Base-by-base conservation (phyloP, 2,113 vertebrate genomes). In the Pavo muticus region DNA sequence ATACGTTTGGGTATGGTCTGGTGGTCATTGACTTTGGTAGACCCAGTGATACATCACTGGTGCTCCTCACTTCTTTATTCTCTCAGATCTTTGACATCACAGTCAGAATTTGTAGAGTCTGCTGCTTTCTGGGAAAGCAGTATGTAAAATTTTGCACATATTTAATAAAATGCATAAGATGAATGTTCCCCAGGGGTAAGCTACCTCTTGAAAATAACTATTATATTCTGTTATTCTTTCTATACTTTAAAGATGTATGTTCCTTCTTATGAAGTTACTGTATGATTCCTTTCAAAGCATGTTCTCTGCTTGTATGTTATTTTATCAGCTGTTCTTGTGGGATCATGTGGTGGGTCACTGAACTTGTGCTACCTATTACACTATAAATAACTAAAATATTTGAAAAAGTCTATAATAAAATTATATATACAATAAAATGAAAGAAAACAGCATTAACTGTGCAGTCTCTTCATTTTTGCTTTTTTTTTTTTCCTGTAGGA, bases 271-370 rank as follows among this genome's bases (percentile, higher is more conserved):
- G 12, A 45, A 44, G 10, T 15, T 67, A 45, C 27, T 47, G 8
- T 2, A 19, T 39, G 3, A 35, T 91, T 19, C 40, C 6, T 0
- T 85, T 21, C 23, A 44, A 67, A 2, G 0, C 3, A 4, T 56
- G 9, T 50, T 56, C 6, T 69, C 1, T 47, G 6, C 3, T 0
- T 52, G 44, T 25, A 75, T 10, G 19, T 59, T 68, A 35, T 1
- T 44, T 82, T 44, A 30, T 48, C 1, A 0, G 8, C 32, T 40
- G 13, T 64, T 79, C n/a, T n/a, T 0, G 1, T 7, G 30, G 15
- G 14, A 85, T 10, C 2, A 12, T 24, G 24, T 1, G 61, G 78
- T 10, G 0, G 2, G 2, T 35, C 40, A 40, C 10, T 48, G 32
- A 67, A 63, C 9, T 48, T 93, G n/a, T 70, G 20, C 6, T 78